Evolutionary conservation across 2,113 vertebrate genomes (phyloP).

Genomic region (Phalacrocorax aristotelis): DNA sequence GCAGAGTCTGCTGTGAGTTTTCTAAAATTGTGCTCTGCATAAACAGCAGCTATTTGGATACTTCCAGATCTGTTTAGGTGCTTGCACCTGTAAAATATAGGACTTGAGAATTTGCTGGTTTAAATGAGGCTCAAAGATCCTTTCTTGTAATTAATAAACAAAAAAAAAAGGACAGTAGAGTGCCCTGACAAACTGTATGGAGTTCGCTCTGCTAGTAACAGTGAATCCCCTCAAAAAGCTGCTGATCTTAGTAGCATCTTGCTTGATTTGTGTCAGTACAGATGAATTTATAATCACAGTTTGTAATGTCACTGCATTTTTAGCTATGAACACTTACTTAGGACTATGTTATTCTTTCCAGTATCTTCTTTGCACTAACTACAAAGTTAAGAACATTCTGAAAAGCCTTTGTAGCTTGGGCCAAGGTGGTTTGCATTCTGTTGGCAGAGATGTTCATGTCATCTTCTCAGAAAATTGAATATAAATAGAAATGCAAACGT

Average conservation of each 20-base stretch:
- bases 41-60: background rate
- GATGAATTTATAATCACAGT: background rate
- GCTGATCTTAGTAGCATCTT: background rate
- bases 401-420: background rate
- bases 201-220: background rate
- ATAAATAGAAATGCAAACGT: background rate
- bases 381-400: background rate
- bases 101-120: background rate
- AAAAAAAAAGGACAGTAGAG: background rate
- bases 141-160: background rate
- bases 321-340: background rate
- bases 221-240: background rate
- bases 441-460: background rate
- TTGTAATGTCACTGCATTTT: background rate
- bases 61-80: background rate
- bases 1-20: background rate
- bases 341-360: background rate
- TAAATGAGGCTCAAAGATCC: background rate
- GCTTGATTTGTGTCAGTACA: background rate
- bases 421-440: background rate
- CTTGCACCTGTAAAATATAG: background rate
- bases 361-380: background rate
- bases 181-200: background rate
- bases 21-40: background rate
- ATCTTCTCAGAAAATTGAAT: background rate